Evolutionary conservation across 2,113 vertebrate species (phyloP).

Genomic region (Paraplagusia blochii): DNA sequence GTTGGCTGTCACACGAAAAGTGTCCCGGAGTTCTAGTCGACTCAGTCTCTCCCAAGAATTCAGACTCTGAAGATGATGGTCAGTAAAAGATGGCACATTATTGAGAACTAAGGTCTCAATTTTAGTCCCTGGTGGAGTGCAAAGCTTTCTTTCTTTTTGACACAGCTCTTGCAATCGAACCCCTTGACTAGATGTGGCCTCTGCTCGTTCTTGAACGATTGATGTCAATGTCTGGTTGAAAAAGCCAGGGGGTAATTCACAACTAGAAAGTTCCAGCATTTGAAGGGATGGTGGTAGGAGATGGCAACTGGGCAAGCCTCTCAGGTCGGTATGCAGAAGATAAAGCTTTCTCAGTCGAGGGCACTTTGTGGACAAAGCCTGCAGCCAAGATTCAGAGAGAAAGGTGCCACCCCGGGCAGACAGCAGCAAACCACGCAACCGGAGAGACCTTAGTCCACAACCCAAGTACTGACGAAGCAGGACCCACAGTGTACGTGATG

Average conservation of each 20-base stretch:
- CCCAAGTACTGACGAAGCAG: constrained; percentile 77
- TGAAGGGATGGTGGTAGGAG: constrained; percentile 68
- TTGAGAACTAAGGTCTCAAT: constrained; percentile 72
- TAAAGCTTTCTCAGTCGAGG: constrained; percentile 73
- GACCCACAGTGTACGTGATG: constrained; percentile 75
- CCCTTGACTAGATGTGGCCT: constrained; percentile 47
- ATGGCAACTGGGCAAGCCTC: constrained; percentile 63
- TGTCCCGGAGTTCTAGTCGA: constrained; percentile 69
- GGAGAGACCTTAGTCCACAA: constrained; percentile 70
- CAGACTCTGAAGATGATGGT: constrained; percentile 76
- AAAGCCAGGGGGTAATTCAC: constrained; percentile 72
- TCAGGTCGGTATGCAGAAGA: constrained; percentile 73
- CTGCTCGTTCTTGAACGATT: constrained; percentile 31
- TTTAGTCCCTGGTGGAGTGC: constrained; percentile 31
- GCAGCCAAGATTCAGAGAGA: constrained; percentile 78
- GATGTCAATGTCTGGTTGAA: constrained; percentile 58
- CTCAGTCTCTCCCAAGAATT: constrained; percentile 65
- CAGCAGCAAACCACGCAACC: constrained; percentile 74
- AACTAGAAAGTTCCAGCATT: constrained; percentile 72
- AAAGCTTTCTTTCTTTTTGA: constrained; percentile 26
- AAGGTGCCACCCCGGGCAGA: constrained; percentile 72
- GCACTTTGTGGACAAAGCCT: constrained; percentile 69
- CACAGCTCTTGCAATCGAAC: constrained; percentile 17
- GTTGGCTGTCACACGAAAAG: constrained; percentile 71
- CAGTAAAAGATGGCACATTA: constrained; percentile 77